Percentiles rank a stretch among this genome's conserved stretches.
phyloP scores from a whole-genome alignment of 2,797 vertebrate genomes.

The Syndactyla subalaris region DNA sequence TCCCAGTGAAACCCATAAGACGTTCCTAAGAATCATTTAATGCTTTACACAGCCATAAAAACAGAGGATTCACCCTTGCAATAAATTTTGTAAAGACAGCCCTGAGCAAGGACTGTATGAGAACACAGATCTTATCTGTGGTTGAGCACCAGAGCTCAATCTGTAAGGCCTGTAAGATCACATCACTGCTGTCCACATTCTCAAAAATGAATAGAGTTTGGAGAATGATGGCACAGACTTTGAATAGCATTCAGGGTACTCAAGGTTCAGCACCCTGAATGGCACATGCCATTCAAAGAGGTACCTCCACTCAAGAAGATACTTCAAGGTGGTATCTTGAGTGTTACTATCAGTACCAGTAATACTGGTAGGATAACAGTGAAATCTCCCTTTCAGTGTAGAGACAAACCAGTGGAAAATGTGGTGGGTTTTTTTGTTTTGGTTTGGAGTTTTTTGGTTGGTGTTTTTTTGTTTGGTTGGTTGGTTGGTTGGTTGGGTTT shows the following conservation, averaged over 20 bases:
- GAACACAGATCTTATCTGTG: neutral
- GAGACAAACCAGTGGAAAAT: neutral
- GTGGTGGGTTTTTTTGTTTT: too few relatives aligned
- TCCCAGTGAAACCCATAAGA: neutral
- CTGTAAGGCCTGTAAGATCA: neutral
- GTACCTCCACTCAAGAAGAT: neutral
- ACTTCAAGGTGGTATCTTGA: neutral
- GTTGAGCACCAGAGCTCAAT: neutral
- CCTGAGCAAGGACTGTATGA: neutral
- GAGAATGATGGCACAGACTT: neutral
- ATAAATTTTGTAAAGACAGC: neutral
- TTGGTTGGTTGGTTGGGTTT: too few relatives aligned
- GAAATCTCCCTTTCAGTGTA: neutral
- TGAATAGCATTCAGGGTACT: neutral
- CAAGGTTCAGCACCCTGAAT: neutral
- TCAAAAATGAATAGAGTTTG: neutral
- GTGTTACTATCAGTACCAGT: neutral
- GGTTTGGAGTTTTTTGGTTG: neutral
- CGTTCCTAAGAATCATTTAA: neutral
- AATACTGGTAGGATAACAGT: neutral
- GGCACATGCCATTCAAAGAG: neutral
- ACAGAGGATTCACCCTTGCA: neutral
- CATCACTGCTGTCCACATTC: neutral
- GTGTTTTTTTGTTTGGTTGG: too few relatives aligned
- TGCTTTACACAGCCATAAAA: neutral